phyloP scores from a whole-genome alignment of 2,888 invertebrate species.

The Ceramica pisi region DNA sequence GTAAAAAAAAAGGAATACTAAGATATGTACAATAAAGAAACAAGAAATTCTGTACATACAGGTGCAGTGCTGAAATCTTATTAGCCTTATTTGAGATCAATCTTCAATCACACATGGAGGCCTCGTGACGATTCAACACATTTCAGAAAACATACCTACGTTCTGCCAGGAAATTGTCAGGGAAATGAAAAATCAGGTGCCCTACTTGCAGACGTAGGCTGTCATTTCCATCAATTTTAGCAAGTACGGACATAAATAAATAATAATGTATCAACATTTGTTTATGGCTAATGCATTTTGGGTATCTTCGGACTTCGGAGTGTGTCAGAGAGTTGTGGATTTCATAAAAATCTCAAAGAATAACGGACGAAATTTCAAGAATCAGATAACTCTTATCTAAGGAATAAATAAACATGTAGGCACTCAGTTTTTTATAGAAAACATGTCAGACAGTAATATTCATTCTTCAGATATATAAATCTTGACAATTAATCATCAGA shows the following conservation, averaged over 20 bases:
- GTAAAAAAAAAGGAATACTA: too few species aligned
- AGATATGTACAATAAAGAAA: too few species aligned
- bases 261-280: neutral
- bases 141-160: neutral
- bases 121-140: neutral
- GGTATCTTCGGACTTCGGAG: neutral
- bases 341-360: neutral
- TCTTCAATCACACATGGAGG: neutral
- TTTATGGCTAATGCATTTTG: neutral
- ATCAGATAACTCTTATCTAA: too few species aligned
- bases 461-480: too few species aligned
- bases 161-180: neutral
- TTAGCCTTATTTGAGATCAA: neutral
- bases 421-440: too few species aligned
- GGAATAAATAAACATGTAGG: too few species aligned
- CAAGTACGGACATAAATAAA: neutral
- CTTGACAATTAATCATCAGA: too few species aligned
- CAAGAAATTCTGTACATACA: too few species aligned
- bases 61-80: neutral
- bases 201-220: neutral
- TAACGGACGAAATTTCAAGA: too few species aligned
- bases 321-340: neutral
- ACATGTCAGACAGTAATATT: too few species aligned
- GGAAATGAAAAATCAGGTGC: slow-evolving; percentile 1
- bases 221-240: neutral